phyloP scores from a whole-genome alignment of 2,888 invertebrate genomes.

The Campoplex capitator region DNA sequence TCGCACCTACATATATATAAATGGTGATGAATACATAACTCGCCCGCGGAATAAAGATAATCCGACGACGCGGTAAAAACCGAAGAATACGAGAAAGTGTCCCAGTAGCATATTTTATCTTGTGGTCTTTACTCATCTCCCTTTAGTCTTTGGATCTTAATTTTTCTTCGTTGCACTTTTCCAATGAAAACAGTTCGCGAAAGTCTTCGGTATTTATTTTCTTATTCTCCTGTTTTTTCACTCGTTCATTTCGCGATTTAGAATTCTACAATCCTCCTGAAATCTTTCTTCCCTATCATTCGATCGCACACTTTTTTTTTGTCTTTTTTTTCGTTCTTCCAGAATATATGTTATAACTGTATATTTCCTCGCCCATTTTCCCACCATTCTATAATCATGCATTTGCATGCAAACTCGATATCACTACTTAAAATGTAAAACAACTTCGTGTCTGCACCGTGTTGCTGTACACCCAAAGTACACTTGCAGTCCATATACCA shows the following conservation, averaged over 20 bases:
- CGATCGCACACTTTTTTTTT: conserved; percentile 46
- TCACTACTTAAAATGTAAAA: conserved; percentile 85
- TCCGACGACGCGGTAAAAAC: conserved; percentile 71
- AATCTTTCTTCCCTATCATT: conserved; percentile 13
- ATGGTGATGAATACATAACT: conserved; percentile 59
- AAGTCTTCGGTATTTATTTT: conserved; percentile 12
- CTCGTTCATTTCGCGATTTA: conserved; percentile 45
- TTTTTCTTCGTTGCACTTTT: conserved; percentile 46
- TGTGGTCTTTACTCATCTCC: conserved; percentile 60
- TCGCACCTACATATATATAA: conserved; percentile 38
- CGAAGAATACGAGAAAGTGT: conserved; percentile 71
- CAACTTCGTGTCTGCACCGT: conserved; percentile 78
- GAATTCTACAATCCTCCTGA: conserved; percentile 48
- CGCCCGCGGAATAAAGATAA: conserved; percentile 65
- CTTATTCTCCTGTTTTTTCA: conserved; percentile 48
- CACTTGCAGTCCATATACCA: conserved; percentile 59
- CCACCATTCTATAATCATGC: conserved; percentile 84
- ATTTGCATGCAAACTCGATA: conserved; percentile 87
- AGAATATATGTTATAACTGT: conserved; percentile 16
- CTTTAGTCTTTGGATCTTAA: conserved; percentile 42
- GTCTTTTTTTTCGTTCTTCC: background rate
- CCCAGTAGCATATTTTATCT: conserved; percentile 79
- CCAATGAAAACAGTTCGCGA: conserved; percentile 6
- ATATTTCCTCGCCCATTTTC: conserved; percentile 37
- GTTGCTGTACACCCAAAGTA: conserved; percentile 55